phyloP scores from a whole-genome alignment of 2,888 invertebrate species.

The Harpalus rubripes region DNA sequence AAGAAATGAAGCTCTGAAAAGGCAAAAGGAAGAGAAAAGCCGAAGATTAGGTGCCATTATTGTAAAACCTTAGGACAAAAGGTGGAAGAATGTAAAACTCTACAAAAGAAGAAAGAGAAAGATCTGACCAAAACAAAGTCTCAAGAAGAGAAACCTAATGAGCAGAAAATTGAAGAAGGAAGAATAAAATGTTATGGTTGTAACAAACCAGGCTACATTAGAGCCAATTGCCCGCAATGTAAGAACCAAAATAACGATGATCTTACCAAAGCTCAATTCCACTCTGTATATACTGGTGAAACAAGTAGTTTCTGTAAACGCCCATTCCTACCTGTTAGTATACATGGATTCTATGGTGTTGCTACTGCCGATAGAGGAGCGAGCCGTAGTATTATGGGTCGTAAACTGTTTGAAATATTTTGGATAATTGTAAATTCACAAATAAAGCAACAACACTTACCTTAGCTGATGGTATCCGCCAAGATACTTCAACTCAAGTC shows the following conservation, averaged over 20 bases:
- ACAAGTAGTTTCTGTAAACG: neutral
- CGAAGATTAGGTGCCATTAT: slow-evolving; percentile 7
- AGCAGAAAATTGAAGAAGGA: neutral
- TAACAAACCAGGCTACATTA: slow-evolving; percentile 22
- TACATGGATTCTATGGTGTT: neutral
- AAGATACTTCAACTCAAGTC: neutral
- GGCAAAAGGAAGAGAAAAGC: slow-evolving; percentile 2
- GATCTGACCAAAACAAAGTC: neutral
- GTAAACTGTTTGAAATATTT: neutral
- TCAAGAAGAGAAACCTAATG: neutral
- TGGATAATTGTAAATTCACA: neutral
- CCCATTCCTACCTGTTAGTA: neutral
- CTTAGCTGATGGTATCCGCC: neutral
- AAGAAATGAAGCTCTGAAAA: neutral
- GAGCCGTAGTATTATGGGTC: slow-evolving; percentile 17
- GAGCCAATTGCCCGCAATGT: slow-evolving; percentile 1
- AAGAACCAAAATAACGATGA: neutral
- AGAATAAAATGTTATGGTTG: slow-evolving; percentile 31
- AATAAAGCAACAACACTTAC: neutral
- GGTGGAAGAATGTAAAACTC: slow-evolving; percentile 26
- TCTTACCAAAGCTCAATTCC: neutral
- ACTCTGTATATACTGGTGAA: neutral
- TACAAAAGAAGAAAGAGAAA: slow-evolving; percentile 3
- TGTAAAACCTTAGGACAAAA: slow-evolving; percentile 38
- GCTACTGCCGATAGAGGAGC: slow-evolving; percentile 5